Conservation (phyloP, 2,797 vertebrate species). For the Knipowitschia caucasica region DNA sequence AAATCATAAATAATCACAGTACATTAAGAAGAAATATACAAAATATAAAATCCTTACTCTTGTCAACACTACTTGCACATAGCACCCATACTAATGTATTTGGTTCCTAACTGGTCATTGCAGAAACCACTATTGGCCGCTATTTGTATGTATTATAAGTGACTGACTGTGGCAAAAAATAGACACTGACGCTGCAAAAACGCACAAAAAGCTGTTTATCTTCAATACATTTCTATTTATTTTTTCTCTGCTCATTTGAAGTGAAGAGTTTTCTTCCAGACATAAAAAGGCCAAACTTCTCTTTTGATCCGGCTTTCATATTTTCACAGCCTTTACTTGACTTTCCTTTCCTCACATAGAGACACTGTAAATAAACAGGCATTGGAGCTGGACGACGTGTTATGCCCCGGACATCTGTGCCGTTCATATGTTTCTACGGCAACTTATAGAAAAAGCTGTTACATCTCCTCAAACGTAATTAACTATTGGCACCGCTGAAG, state of each 20-base stretch:
- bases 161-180: no score
- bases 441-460: conserved; percentile 3
- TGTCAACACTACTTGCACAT: no score
- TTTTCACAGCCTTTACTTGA: neutral
- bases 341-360: neutral
- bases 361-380: neutral
- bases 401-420: conserved; percentile 3
- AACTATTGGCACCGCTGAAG: no score
- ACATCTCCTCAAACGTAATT: neutral
- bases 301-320: neutral
- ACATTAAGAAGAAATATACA: no score
- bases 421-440: neutral
- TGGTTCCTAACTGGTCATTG: no score
- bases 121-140: no score
- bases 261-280: neutral
- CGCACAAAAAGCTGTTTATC: no score
- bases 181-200: no score
- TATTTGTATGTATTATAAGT: no score
- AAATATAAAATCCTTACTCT: no score
- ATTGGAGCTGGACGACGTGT: conserved; percentile 14
- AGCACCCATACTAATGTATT: no score
- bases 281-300: neutral
- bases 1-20: no score
- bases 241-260: neutral
- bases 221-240: neutral